Evolutionary conservation across 2,888 invertebrate species (phyloP), one percentile per base, ranked within the genome.

Genomic region (Andrena marginata): DNA sequence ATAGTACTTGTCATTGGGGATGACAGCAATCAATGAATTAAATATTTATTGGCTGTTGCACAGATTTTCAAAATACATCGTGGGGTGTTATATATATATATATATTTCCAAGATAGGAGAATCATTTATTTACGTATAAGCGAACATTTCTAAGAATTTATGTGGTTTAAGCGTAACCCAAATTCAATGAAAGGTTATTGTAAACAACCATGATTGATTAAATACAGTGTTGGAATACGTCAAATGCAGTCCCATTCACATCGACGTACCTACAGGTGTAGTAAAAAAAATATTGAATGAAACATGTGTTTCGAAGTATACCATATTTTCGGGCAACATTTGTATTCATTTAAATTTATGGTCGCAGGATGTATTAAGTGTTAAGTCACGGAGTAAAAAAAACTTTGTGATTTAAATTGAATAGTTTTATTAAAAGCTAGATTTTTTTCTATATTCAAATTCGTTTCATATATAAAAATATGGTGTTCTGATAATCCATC

Each of bases 191-290:
- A 33, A 56, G 56, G 56, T 64, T 77, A 73, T n/a, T 31, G 54
- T 77, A 73, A 73, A 77, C 64, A 77, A 73, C 56, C n/a, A 48
- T 26, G 7, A 35, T 54, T 54, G 54, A 13, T 35, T 23, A 29
- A 2, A 33, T 2, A 26, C 26, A 62, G 35, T 42, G 64, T 31
- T 10, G 23, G n/a, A 48, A 23, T 35, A 16, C 59, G 35, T 49
- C 54, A 56, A 33, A 48, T 16, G 8, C 20, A 56, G 6, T 31
- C 35, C 54, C 33, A 42, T 68, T 78, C 75, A 75, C 78, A 68
- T 62, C 10, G 33, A 54, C 51, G 23, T n/a, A 13, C 7, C 0
- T 2, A 13, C 13, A 16, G 20, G 20, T 13, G 13, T 10, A 35
- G 13, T 65, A 8, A 54, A 54, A 23, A 23, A 54, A 54, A 8